Evolutionary conservation across 92 coral and sea anemone genomes (phyloP), one percentile per base, ranked within the genome.

Genomic region (Chrysogorgia sp.): DNA sequence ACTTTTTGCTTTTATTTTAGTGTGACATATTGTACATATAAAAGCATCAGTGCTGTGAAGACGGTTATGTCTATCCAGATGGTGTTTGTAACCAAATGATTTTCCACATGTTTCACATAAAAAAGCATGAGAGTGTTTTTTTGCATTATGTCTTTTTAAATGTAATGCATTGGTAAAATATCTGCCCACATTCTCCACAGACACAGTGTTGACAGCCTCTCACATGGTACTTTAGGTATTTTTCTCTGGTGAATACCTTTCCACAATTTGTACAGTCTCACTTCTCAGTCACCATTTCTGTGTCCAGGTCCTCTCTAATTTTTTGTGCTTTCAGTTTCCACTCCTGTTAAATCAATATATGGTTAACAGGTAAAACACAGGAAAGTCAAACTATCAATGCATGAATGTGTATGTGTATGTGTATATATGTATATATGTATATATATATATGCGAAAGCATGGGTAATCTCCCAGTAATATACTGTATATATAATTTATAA

Each of bases 321-420:
- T 59, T 30, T 34, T 79, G 85, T 82, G 86, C 86, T 63, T 72
- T 82, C 52, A 59, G 56, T 59, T 75, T 82, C 85, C 85, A 81
- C 62, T 69, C 85, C 85, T 81, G 64, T 8, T 66, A 34, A 68
- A 56, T 40, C 65, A 48, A 8, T 14, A 33, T 40, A 35, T 25
- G 5, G 43, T 37, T 12, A 37, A 12, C 12, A 37, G 43, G 12
- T 37, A 37, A 37, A n/a, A n/a, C n/a, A n/a, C n/a, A n/a, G n/a
- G n/a, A n/a, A n/a, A n/a, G n/a, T n/a, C n/a, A n/a, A n/a, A n/a
- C n/a, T n/a, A n/a, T n/a, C n/a, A n/a, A n/a, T n/a, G n/a, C n/a
- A n/a, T n/a, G n/a, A n/a, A n/a, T n/a, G n/a, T n/a, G n/a, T n/a
- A n/a, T n/a, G n/a, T n/a, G n/a, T n/a, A n/a, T n/a, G n/a, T n/a